phyloP scores from a whole-genome alignment of 1,140 invertebrate genomes.

The Apis florea region DNA sequence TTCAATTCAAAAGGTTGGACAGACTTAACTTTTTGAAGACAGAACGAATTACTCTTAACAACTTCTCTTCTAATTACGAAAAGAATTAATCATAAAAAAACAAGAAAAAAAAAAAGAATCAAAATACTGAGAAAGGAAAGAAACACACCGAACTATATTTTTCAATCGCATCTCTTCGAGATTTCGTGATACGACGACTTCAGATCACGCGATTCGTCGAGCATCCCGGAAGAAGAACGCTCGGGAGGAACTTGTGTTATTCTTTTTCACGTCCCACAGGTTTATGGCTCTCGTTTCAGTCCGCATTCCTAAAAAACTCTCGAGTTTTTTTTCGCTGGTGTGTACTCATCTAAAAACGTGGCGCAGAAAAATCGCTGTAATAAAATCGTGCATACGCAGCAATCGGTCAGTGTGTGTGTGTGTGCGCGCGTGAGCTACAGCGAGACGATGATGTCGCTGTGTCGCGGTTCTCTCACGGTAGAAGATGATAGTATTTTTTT shows the following conservation, averaged over 20 bases:
- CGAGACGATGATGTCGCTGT: background rate
- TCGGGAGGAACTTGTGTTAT: conserved; percentile 37
- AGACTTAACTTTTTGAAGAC: background rate
- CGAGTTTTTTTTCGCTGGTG: background rate
- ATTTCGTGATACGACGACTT: background rate
- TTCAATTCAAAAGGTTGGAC: background rate
- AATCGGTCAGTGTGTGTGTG: conserved; percentile 10
- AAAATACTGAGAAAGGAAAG: background rate
- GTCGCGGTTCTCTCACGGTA: conserved; percentile 12
- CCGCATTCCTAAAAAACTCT: background rate
- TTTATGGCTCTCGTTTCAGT: background rate
- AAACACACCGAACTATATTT: background rate
- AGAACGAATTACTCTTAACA: background rate
- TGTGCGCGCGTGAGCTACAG: background rate
- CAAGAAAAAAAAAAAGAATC: background rate
- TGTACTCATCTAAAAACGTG: background rate
- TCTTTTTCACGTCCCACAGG: background rate
- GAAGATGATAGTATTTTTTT: conserved; percentile 23
- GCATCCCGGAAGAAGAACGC: conserved; percentile 11
- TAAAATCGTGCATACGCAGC: conserved; percentile 38
- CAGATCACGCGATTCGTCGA: conserved; percentile 2
- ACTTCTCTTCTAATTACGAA: background rate
- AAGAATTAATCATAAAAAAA: background rate
- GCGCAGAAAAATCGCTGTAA: conserved; percentile 24
- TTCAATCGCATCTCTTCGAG: background rate